Evolutionary conservation across 2,888 invertebrate genomes (phyloP).

Genomic region (Drosophila nr. perissopoda): DNA sequence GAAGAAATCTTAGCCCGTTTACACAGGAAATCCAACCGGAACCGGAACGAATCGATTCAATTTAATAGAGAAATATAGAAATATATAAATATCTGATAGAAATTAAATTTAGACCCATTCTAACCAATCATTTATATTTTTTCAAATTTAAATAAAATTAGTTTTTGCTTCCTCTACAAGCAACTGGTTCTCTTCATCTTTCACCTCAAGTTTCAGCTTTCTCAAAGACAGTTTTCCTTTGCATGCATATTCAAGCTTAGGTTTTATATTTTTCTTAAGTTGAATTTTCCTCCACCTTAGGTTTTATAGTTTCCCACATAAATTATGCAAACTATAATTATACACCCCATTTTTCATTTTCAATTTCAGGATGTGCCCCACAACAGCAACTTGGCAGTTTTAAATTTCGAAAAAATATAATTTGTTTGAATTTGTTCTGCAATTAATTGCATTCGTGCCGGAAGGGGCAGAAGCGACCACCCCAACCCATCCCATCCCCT

Average conservation of each 20-base stretch:
- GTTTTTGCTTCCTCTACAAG: background rate
- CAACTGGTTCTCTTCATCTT: background rate
- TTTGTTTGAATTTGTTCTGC: slow-evolving; percentile 52
- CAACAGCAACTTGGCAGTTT: slow-evolving; percentile 3
- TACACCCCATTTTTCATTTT: background rate
- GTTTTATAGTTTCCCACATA: background rate
- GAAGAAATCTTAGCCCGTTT: too few relatives aligned
- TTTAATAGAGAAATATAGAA: background rate
- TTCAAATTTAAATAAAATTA: background rate
- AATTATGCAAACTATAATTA: background rate
- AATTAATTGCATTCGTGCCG: slow-evolving; percentile 53
- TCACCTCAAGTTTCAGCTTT: background rate
- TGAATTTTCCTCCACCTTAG: background rate
- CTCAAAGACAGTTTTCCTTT: too few relatives aligned
- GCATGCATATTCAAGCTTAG: background rate
- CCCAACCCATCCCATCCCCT: background rate
- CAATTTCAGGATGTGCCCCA: background rate
- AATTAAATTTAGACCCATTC: background rate
- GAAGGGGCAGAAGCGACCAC: slow-evolving; percentile 22
- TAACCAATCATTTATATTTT: background rate
- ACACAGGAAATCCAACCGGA: background rate
- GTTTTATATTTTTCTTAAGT: background rate
- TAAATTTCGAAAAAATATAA: slow-evolving; percentile 9
- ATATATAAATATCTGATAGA: too few relatives aligned
- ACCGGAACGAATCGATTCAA: background rate